phyloP scores from a whole-genome alignment of 2,113 vertebrate genomes.

The Ondatra zibethicus region DNA sequence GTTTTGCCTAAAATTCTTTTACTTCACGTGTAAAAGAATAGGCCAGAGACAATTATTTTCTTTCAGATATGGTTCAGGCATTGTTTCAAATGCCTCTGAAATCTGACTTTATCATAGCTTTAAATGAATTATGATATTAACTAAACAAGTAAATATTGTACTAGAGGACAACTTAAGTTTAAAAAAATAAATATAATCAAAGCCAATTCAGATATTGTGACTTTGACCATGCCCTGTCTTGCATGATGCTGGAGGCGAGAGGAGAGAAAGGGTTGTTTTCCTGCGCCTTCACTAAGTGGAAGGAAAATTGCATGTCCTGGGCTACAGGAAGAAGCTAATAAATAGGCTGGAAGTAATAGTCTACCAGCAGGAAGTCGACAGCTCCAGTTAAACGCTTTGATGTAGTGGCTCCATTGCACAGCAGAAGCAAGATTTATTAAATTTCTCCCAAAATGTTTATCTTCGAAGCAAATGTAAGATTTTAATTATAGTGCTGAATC shows the following conservation, averaged over 20 bases:
- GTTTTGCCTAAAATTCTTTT: not conserved
- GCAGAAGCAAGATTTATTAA: constrained; percentile 73
- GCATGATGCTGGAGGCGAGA: not conserved
- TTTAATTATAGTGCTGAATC: constrained; percentile 74
- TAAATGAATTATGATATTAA: constrained; percentile 66
- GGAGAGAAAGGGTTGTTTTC: not conserved
- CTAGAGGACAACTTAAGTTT: constrained; percentile 59
- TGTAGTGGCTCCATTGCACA: constrained; percentile 63
- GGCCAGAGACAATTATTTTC: not conserved
- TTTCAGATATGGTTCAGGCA: constrained; percentile 43
- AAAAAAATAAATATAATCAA: constrained; percentile 64
- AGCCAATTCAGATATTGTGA: constrained; percentile 58
- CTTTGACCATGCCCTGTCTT: constrained; percentile 15
- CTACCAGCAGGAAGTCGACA: constrained; percentile 68
- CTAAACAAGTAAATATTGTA: constrained; percentile 55
- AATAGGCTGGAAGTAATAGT: constrained; percentile 78
- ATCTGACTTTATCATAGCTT: constrained; percentile 45
- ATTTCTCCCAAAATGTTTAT: constrained; percentile 69
- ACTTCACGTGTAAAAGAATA: constrained; percentile 44
- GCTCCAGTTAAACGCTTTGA: constrained; percentile 66
- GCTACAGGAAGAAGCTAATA: constrained; percentile 72
- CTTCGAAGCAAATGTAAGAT: constrained; percentile 64
- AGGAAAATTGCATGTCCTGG: not conserved
- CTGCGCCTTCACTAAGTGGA: constrained; percentile 57
- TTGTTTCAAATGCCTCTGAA: constrained; percentile 51